Evolutionary conservation across 2,888 invertebrate genomes (phyloP).

Genomic region (Plagodis dolabraria): DNA sequence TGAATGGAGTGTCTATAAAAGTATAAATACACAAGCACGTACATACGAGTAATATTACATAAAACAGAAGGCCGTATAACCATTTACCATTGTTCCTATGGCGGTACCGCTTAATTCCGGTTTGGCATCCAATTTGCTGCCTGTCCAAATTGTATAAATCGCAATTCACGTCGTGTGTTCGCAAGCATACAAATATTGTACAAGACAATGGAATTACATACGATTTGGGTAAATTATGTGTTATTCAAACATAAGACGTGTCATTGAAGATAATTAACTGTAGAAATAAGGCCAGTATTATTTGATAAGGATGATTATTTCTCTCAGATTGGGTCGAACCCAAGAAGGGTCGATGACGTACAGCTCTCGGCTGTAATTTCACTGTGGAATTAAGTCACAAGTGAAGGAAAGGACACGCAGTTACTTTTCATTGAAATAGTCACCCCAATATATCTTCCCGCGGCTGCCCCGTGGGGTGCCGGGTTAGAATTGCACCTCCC

Average conservation of each 20-base stretch:
- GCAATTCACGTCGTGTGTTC: constrained; percentile 13
- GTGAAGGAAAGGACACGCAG: too few relatives aligned
- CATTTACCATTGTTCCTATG: constrained; percentile 30
- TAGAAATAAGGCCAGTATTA: neutral
- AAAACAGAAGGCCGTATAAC: constrained; percentile 30
- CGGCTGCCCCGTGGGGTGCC: too few relatives aligned
- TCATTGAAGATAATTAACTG: neutral
- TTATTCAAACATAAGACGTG: constrained; percentile 6
- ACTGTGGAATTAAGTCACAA: too few relatives aligned
- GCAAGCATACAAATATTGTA: neutral
- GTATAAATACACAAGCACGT: constrained; percentile 12
- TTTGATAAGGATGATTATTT: too few relatives aligned
- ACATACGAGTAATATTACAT: constrained; percentile 11
- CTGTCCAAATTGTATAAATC: constrained; percentile 29
- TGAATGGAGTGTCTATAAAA: constrained; percentile 19
- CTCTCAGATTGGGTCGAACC: too few relatives aligned
- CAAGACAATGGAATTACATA: constrained; percentile 28
- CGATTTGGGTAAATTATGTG: constrained; percentile 20
- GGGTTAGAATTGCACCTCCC: too few relatives aligned
- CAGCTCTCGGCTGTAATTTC: too few relatives aligned
- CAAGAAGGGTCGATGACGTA: too few relatives aligned
- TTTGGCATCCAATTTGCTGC: constrained; percentile 32
- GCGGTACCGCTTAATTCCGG: constrained; percentile 32
- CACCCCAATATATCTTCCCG: too few relatives aligned
- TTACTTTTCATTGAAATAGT: too few relatives aligned